These are phyloP conservation scores for Trachymyrmex cornetzi DNA, from an alignment of 1,140 invertebrate species.

Conservation along the genomic window DNA sequence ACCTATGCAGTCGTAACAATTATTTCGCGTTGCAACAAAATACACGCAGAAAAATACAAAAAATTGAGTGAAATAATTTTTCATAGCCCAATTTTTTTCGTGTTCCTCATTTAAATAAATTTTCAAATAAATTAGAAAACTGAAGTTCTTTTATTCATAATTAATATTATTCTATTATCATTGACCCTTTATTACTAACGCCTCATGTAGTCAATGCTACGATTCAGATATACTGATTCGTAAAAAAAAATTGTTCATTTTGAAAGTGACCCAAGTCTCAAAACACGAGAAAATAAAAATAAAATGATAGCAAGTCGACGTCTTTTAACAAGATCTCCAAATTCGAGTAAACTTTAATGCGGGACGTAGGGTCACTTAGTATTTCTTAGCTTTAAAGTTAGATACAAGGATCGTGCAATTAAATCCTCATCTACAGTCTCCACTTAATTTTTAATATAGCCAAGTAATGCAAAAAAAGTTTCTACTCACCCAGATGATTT, in stretches of 20 bases:
- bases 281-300: neutral
- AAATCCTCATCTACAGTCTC: conserved; percentile 21
- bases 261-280: conserved; percentile 21
- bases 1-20: neutral
- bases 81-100: neutral
- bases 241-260: neutral
- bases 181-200: neutral
- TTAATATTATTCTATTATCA: neutral
- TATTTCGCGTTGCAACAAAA: neutral
- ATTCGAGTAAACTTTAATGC: conserved; percentile 15
- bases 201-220: conserved; percentile 14
- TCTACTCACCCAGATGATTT: conserved; percentile 87
- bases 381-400: conserved; percentile 15
- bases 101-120: neutral
- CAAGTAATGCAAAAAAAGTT: conserved; percentile 25
- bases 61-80: neutral
- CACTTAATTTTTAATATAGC: conserved; percentile 12
- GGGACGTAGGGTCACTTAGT: conserved; percentile 23
- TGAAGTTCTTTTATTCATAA: neutral
- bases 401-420: conserved; percentile 46
- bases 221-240: neutral
- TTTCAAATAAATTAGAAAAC: neutral
- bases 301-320: neutral
- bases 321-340: conserved; percentile 25
- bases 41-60: neutral